Percentiles rank a stretch among this genome's conserved stretches.
Conservation (phyloP, 1,140 invertebrate genomes). For the Drosophila hydei region DNA sequence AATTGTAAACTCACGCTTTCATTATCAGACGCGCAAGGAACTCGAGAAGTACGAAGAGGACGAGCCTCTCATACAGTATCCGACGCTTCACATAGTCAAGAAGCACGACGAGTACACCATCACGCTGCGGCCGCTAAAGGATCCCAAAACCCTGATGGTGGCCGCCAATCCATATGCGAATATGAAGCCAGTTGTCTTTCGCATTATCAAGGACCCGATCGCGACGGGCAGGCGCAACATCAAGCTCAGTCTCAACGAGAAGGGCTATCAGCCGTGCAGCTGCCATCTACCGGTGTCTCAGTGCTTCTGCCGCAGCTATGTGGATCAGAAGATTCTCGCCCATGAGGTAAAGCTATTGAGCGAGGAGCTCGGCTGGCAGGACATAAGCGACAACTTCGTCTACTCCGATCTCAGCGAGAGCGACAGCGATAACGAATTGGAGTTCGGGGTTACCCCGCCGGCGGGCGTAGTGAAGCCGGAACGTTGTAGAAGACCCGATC, state of each 20-base stretch:
- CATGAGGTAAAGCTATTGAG: constrained; percentile 47
- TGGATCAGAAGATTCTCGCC: constrained; percentile 54
- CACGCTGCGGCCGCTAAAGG: constrained; percentile 72
- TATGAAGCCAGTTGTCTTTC: constrained; percentile 78
- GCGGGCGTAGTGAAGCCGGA: constrained; percentile 73
- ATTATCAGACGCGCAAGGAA: constrained; percentile 3
- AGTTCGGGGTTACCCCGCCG: constrained; percentile 80
- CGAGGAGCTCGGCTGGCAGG: constrained; percentile 11
- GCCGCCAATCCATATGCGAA: constrained; percentile 71
- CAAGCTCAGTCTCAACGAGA: constrained; percentile 38
- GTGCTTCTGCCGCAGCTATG: constrained; percentile 65
- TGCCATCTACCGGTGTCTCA: constrained; percentile 59
- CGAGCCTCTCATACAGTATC: constrained; percentile 62
- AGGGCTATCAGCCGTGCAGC: constrained; percentile 53
- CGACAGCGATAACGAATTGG: constrained; percentile 72
- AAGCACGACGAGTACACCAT: constrained; percentile 71
- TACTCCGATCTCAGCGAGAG: constrained; percentile 38
- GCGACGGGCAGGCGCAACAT: constrained; percentile 38
- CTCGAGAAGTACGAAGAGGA: not conserved
- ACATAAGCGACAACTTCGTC: constrained; percentile 44
- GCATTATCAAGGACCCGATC: constrained; percentile 67
- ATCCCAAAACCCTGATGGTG: constrained; percentile 43
- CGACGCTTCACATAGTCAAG: constrained; percentile 74
- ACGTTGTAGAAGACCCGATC: constrained; percentile 31
- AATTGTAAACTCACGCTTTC: constrained; percentile 53